Evolutionary conservation across 2,888 invertebrate species (phyloP), one percentile per base, ranked within the genome.

Genomic region (Erynnis tages): DNA sequence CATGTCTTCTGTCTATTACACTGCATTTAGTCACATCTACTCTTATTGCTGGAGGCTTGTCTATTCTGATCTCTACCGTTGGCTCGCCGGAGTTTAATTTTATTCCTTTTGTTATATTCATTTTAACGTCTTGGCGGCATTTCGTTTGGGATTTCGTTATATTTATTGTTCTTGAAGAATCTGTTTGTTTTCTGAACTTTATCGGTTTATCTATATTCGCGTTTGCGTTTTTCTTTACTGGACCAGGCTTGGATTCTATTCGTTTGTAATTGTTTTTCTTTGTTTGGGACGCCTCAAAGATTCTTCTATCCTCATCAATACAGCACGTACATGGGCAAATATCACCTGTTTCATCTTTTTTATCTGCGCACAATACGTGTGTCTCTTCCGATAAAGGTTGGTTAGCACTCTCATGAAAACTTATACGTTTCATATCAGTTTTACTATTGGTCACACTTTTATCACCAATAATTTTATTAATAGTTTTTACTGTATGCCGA

Each of bases 11-110:
- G 46, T 44, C 29, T 44, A 35, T 8, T 5, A 40, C 59, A 21
- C 49, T 54, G 10, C 54, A 54, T 14, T 58, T 60, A 8, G 57
- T 56, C 7, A 70, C 62, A 14, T 62, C 66, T 5, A 67, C 55
- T 41, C 56, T 61, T 32, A 66, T 62, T 14, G 62, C 53, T 6
- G 59, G 37, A 3, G 73, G 71, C 38, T 62, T 66, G 21, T 75
- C 73, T 19, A 78, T 72, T 32, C 65, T 69, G 10, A 77, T 77
- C 37, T 76, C 67, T 30, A 79, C 46, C 27, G 61, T 61, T 1
- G 67, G 66, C 6, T 60, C 61, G 2, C 55, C 54, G 1, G 57
- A 46, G 11, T 37, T 54, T 14, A 32, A 10, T 30, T 30, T 45
- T n/a, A 38, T 11, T 1, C 45, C 45, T 13, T 38, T 52, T 14